A percentile compares a stretch with the other conserved stretches of the same genome.
Conservation (phyloP, 2,888 invertebrate species). For the Ormyrus thymus region DNA sequence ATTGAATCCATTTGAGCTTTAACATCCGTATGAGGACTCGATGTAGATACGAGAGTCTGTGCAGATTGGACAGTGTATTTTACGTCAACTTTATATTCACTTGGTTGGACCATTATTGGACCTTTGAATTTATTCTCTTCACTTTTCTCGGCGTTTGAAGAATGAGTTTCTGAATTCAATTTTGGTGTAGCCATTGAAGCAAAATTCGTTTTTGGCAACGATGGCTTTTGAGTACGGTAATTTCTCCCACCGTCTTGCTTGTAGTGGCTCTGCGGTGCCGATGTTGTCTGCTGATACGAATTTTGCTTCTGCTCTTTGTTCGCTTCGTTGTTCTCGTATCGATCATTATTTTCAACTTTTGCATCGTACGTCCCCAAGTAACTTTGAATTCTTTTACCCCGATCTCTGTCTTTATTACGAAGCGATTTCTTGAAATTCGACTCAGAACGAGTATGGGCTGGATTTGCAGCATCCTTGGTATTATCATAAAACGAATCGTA, state of each 20-base stretch:
- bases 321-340: neutral
- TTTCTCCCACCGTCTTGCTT: constrained; percentile 9
- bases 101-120: constrained; percentile 66
- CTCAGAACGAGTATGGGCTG: neutral
- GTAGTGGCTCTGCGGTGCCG: constrained; percentile 1
- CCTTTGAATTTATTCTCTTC: constrained; percentile 58
- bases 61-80: constrained; percentile 58
- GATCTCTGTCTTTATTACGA: constrained; percentile 53
- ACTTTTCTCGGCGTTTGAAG: neutral
- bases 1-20: neutral
- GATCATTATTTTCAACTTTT: neutral
- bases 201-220: constrained; percentile 27
- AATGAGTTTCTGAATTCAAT: neutral
- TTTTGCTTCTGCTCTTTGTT: constrained; percentile 3
- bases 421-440: constrained; percentile 25
- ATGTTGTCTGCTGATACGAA: constrained; percentile 19
- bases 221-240: constrained; percentile 14
- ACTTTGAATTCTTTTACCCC: constrained; percentile 60
- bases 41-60: constrained; percentile 8
- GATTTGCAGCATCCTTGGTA: neutral
- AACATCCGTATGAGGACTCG: neutral
- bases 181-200: constrained; percentile 1
- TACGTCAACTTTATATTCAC: constrained; percentile 60
- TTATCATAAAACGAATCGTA: constrained; percentile 66
- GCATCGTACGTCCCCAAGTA: constrained; percentile 60